phyloP scores from a whole-genome alignment of 1,140 invertebrate genomes.

The Drosophila eugracilis region DNA sequence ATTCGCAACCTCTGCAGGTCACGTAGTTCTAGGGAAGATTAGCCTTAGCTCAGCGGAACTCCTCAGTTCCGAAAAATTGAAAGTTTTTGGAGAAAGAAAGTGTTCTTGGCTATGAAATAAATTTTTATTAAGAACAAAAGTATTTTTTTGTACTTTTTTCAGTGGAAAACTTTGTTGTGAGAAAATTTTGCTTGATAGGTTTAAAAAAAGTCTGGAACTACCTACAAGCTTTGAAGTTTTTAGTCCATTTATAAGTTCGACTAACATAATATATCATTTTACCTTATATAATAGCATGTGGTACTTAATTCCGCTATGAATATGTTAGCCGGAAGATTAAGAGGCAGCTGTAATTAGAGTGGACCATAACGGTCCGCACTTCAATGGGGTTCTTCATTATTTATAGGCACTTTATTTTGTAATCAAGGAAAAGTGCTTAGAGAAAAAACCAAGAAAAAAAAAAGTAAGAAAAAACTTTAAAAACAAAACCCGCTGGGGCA shows the following conservation, averaged over 20 bases:
- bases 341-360: conserved; percentile 6
- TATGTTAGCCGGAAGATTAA: background rate
- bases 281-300: no score
- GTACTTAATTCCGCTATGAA: no score
- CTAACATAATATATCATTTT: no score
- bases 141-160: no score
- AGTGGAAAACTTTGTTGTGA: no score
- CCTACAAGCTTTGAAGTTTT: no score
- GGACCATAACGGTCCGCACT: background rate
- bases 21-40: conserved; percentile 45
- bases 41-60: background rate
- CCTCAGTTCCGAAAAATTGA: conserved; percentile 6
- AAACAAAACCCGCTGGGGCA: conserved; percentile 34
- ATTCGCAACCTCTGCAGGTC: conserved; percentile 11
- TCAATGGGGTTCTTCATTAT: conserved; percentile 45
- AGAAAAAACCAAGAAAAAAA: conserved; percentile 18
- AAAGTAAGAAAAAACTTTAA: no score
- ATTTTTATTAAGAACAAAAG: background rate
- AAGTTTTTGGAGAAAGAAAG: conserved; percentile 22
- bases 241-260: no score
- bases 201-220: no score
- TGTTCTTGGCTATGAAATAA: conserved; percentile 8
- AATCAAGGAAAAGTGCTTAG: conserved; percentile 41
- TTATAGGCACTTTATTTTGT: conserved; percentile 70
- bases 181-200: no score